phyloP scores from a whole-genome alignment of 2,113 vertebrate species.

The Ictalurus punctatus region DNA sequence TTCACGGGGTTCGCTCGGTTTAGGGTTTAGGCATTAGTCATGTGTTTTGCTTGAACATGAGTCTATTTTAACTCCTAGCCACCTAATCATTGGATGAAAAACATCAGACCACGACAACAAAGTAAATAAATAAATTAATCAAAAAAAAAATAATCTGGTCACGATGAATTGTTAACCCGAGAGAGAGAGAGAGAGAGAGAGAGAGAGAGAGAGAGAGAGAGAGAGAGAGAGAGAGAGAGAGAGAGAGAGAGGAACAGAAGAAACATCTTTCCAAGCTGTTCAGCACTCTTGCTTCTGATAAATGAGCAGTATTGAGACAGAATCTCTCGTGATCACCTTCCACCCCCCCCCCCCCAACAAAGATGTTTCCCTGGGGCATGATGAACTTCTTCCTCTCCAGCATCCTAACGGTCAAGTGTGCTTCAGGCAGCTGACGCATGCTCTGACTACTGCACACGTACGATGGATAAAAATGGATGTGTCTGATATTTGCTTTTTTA shows the following conservation, averaged over 20 bases:
- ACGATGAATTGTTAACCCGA: too few relatives aligned
- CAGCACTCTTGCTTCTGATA: neutral
- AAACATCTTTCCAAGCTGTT: neutral
- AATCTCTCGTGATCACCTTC: neutral
- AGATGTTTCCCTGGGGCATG: neutral
- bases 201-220: conserved; percentile 1
- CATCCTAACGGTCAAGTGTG: neutral
- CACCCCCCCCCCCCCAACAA: neutral
- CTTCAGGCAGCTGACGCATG: neutral
- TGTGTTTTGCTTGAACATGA: neutral
- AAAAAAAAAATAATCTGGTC: too few relatives aligned
- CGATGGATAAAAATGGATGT: neutral
- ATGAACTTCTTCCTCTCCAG: neutral
- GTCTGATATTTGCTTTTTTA: neutral
- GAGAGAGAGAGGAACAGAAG: neutral
- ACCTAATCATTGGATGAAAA: neutral
- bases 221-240: neutral
- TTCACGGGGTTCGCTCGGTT: neutral
- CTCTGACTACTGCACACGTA: conserved; percentile 25
- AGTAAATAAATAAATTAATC: too few relatives aligned
- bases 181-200: conserved; percentile 12
- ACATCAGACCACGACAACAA: neutral
- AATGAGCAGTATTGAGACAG: neutral
- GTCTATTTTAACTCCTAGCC: neutral
- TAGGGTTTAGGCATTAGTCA: neutral